Evolutionary conservation across 2,797 vertebrate genomes (phyloP).

Genomic region (Myiothlypis chrysogaster): DNA sequence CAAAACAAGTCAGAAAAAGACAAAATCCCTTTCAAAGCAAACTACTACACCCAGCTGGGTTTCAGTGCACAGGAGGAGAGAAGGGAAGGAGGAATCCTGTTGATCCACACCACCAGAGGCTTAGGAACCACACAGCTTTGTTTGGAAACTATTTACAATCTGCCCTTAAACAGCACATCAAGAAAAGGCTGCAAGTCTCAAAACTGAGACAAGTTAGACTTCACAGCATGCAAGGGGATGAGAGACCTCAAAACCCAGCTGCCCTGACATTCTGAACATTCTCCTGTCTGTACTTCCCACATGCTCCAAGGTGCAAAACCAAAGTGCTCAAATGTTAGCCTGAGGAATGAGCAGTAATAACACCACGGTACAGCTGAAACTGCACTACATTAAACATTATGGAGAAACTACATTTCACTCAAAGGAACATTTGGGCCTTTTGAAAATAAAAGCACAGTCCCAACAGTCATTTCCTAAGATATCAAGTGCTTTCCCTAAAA

Average conservation of each 20-base stretch:
- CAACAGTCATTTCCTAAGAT: not conserved
- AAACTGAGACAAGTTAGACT: not conserved
- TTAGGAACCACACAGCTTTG: not conserved
- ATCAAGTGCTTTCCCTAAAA: not conserved
- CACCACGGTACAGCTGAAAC: not conserved
- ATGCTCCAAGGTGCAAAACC: not conserved
- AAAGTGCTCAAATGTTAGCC: not conserved
- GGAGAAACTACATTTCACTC: not conserved
- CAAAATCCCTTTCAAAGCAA: not conserved
- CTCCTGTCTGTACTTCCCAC: not conserved
- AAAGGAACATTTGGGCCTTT: not conserved
- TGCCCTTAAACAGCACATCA: not conserved
- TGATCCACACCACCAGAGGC: not conserved
- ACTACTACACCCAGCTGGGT: not conserved
- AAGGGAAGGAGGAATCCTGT: not conserved
- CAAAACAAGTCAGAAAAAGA: not conserved
- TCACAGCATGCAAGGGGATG: rapidly evolving
- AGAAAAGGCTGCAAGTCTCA: not conserved
- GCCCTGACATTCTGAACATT: not conserved
- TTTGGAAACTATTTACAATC: not conserved
- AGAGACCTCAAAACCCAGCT: not conserved
- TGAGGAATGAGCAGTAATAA: not conserved
- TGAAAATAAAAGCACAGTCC: not conserved
- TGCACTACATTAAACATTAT: not conserved
- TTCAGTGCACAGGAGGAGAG: not conserved